Base-by-base conservation (phyloP, 2,888 invertebrate species). In the Agrochola circellaris region DNA sequence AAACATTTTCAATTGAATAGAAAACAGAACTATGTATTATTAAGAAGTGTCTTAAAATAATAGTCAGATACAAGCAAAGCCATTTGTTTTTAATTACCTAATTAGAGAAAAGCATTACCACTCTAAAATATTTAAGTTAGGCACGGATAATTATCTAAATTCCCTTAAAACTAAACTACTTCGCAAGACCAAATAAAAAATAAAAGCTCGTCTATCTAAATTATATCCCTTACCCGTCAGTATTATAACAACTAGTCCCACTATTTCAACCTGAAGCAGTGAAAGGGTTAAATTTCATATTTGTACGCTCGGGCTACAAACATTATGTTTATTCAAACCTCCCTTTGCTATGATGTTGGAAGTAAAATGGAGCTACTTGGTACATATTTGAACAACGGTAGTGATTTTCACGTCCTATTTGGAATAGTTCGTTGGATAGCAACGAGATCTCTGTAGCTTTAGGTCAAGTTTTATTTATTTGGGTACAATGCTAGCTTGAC, bases 231-330 rank as follows among this genome's bases (percentile, higher is more conserved):
- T 62, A 20, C n/a, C 77, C 70, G 58, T 78, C 68, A 65, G 67
- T 72, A 66, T 65, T 75, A 79, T 83, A 83, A 83, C 74, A 86
- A 77, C 81, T 75, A 75, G 62, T 64, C 2, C 56, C 74, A 81
- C 74, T 88, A 81, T 81, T 88, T 79, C 77, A 88, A 84, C 73
- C 68, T 75, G 73, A 82, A 78, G 72, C 77, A 79, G 67, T 83
- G 67, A 81, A 84, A 87, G 86, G 87, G 88, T 81, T 81, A 81
- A 83, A 79, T 86, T 86, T 87, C 86, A 87, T 87, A 83, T 85
- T 85, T 87, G 88, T 76, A 74, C 78, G 73, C 68, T 67, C 69
- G 61, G 66, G 61, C 86, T 82, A 72, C 84, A 78, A 82, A 82
- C 78, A 82, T 88, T 77, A 84, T 79, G 75, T 88, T 84, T 82